Conservation (phyloP, 2,113 vertebrate species). For the Nannospalax galili region DNA sequence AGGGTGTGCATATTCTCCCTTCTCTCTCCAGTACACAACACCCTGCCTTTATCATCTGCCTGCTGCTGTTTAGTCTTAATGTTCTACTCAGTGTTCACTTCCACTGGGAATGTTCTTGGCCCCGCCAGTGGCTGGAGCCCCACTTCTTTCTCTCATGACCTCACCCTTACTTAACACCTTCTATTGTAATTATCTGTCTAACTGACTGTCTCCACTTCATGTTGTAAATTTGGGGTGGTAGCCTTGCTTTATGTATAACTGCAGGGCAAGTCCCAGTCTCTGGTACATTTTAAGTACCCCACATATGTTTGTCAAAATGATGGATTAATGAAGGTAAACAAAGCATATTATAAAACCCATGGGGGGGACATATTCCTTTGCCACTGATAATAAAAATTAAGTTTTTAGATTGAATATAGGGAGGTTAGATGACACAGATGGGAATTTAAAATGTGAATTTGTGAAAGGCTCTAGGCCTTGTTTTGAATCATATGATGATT, state of each 20-base stretch:
- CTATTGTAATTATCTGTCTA: slow-evolving; percentile 3
- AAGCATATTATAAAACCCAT: slow-evolving; percentile 9
- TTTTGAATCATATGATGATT: slow-evolving; percentile 86
- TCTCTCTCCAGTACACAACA: neutral
- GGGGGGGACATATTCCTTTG: slow-evolving; percentile 28
- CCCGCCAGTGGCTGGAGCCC: neutral
- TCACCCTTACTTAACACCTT: neutral
- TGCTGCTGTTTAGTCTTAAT: neutral
- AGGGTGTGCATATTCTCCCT: neutral
- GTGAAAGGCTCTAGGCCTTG: slow-evolving; percentile 85
- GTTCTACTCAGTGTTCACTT: neutral
- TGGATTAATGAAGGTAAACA: slow-evolving; percentile 42
- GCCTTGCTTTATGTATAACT: neutral
- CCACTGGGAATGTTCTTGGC: neutral
- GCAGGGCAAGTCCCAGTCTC: slow-evolving; percentile 18
- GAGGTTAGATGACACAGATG: slow-evolving; percentile 74
- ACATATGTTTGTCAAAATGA: neutral
- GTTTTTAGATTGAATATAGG: slow-evolving; percentile 74
- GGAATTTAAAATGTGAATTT: slow-evolving; percentile 83
- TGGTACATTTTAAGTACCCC: neutral
- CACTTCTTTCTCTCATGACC: neutral
- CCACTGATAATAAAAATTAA: slow-evolving; percentile 72
- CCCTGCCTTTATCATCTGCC: neutral
- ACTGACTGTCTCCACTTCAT: neutral
- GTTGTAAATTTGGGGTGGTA: slow-evolving; percentile 8